Base-by-base conservation (phyloP, 1,140 invertebrate species). In the Galleria mellonella region DNA sequence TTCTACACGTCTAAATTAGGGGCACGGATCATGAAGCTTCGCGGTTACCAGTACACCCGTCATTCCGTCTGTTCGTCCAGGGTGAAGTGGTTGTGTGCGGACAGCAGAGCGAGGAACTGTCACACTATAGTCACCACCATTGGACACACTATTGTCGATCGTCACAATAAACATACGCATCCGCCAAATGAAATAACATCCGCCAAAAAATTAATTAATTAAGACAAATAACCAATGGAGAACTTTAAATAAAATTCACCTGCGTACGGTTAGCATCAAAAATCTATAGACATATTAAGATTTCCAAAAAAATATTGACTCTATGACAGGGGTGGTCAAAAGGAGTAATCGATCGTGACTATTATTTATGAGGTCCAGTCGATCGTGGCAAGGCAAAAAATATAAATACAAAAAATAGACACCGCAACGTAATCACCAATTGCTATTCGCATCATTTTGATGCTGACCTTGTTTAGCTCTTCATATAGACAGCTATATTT, bases 1-100 rank as follows among this genome's bases (percentile, higher is more conserved):
- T 84, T 84, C 60, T 78, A 67, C 62, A 78, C 77, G 1, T 75
- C 75, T 0, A 71, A 72, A 38, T 82, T 72, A 23, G 81, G 77
- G 0, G 76, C 75, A 0, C 52, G 72, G 4, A 68, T 77, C 10
- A 84, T 84, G 77, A 70, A 75, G 46, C 51, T 78, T 0, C 62
- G 72, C 0, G 76, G 81, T 0, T 81, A 78, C 47, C 66, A 69
- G 53, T 84, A 82, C 49, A 75, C 76, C 5, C 42, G 77, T 0
- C 81, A 82, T 35, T 82, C 77, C 0, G 74, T 81, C 5, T 82
- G 81, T 42, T 76, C 75, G 10, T 76, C 72, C 8, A 53, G 72
- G 23, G 77, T 82, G 0, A 74, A 73, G 47, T 84, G 81, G 81
- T 49, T 82, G 0, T 84, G 81, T 36, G 64, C 69, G 1, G 77